Base-by-base conservation (phyloP, 2,888 invertebrate genomes). In the Pseudoips prasinana region DNA sequence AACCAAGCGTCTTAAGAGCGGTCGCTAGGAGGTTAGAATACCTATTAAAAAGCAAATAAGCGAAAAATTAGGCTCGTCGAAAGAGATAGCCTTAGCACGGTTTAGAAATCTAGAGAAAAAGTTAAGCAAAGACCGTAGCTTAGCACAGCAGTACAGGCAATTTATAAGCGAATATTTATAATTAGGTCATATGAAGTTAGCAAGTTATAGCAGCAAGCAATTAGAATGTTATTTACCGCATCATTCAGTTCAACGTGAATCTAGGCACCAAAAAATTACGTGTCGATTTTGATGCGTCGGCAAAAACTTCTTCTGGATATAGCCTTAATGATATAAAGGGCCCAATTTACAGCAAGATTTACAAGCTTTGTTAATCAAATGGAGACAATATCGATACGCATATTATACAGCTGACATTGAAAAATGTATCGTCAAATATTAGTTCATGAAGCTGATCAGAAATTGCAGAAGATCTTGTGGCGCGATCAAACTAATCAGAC, bases 241-340 rank as follows among this genome's bases (percentile, higher is more conserved):
- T 17, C 46, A 52, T 28, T 38, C 42, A 19, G 43, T 55, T 1
- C 3, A 23, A 22, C 34, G 45, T 0, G 48, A 55, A 1, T 51
- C 49, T 4, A 35, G 25, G n/a, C n/a, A 48, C 53, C 1, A 51
- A 51, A 1, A 17, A 37, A 22, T 25, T 40, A 3, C 33, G 57
- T 6, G 57, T 52, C 0, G 55, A 56, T 1, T 57, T 50, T 22
- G 53, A 59, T 29, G 56, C 40, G 7, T 52, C 54, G 1, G 20
- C 37, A 11, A 37, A 34, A 42, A 48, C 45, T 11, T 40, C 33
- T 8, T 33, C 28, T 7, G 41, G 48, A 0, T 25, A 10, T 0
- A 49, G 48, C 7, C 22, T 62, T 1, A 62, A 62, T 33, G 55
- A 53, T 14, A 1, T 55, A 0, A 55, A 5, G 55, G 52, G 1